Percentiles rank a stretch among this genome's conserved stretches.
phyloP scores from a whole-genome alignment of 2,888 invertebrate genomes.

The Macrosoma leucophasiata region DNA sequence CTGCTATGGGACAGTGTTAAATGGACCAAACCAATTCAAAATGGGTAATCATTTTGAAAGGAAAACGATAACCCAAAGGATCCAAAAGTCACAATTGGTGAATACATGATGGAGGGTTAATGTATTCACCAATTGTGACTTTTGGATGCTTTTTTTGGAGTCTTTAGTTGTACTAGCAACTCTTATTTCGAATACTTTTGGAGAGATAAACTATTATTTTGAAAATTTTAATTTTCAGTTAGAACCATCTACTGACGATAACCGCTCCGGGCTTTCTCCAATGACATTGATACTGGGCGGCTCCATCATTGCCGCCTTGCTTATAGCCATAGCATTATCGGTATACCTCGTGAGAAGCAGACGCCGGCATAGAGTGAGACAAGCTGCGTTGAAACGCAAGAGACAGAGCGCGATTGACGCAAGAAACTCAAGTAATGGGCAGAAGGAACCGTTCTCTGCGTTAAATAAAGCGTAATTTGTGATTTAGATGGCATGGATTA shows the following conservation, averaged over 20 bases:
- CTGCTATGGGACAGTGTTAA: too few relatives aligned
- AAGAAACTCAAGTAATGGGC: constrained; percentile 40
- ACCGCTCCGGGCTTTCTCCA: constrained; percentile 32
- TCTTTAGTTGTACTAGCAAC: too few relatives aligned
- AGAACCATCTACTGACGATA: constrained; percentile 41
- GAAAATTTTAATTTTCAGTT: constrained; percentile 53
- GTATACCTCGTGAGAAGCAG: constrained; percentile 54
- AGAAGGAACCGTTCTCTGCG: constrained; percentile 52
- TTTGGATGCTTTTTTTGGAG: too few relatives aligned
- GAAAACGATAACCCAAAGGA: too few relatives aligned
- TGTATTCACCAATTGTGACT: too few relatives aligned
- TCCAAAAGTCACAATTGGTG: too few relatives aligned
- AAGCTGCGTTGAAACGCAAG: constrained; percentile 50
- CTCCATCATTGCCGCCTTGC: constrained; percentile 44
- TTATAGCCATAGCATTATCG: constrained; percentile 47
- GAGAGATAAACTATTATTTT: too few relatives aligned
- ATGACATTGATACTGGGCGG: constrained; percentile 49
- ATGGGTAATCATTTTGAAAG: too few relatives aligned
- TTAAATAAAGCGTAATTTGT: constrained; percentile 48
- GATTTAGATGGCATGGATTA: too few relatives aligned
- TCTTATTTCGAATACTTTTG: too few relatives aligned
- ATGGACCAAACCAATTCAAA: too few relatives aligned
- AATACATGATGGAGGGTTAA: too few relatives aligned
- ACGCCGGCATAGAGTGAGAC: constrained; percentile 42
- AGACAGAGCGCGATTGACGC: constrained; percentile 50